phyloP scores from a whole-genome alignment of 2,113 vertebrate species.

The Vulpes ferrilata region DNA sequence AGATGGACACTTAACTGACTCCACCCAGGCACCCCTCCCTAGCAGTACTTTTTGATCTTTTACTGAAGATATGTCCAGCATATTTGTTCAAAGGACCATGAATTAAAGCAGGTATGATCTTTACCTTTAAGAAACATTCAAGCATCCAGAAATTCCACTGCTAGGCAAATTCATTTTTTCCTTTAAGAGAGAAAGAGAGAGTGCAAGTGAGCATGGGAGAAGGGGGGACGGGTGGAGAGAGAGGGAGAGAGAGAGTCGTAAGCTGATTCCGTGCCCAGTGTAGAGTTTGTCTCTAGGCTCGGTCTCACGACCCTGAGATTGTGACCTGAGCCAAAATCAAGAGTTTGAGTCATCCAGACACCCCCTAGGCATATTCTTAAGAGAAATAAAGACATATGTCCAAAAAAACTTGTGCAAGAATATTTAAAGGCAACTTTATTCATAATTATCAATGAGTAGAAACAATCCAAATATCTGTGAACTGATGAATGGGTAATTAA shows the following conservation, averaged over 20 bases:
- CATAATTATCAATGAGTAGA: background rate
- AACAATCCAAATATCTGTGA: background rate
- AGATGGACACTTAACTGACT: background rate
- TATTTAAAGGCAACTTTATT: constrained; percentile 9
- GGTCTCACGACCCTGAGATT: background rate
- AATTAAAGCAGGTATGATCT: constrained; percentile 65
- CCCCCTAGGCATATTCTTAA: background rate
- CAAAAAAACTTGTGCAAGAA: background rate
- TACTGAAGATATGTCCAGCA: constrained; percentile 32
- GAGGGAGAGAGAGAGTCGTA: background rate
- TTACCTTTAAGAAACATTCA: constrained; percentile 52
- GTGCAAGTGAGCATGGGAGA: background rate
- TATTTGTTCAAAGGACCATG: constrained; percentile 66
- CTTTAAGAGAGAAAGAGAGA: background rate
- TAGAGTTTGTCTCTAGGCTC: background rate
- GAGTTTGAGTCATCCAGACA: background rate
- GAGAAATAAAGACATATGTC: constrained; percentile 24
- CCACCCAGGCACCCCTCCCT: background rate
- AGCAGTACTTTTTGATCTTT: constrained; percentile 48
- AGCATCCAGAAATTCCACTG: background rate
- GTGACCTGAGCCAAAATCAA: background rate
- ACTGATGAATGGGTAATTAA: background rate
- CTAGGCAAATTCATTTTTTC: background rate
- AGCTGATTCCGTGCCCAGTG: background rate
- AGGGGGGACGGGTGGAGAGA: background rate